Evolutionary conservation across 2,797 vertebrate species (phyloP), one percentile per base, ranked within the genome.

Genomic region (Synanceia verrucosa): DNA sequence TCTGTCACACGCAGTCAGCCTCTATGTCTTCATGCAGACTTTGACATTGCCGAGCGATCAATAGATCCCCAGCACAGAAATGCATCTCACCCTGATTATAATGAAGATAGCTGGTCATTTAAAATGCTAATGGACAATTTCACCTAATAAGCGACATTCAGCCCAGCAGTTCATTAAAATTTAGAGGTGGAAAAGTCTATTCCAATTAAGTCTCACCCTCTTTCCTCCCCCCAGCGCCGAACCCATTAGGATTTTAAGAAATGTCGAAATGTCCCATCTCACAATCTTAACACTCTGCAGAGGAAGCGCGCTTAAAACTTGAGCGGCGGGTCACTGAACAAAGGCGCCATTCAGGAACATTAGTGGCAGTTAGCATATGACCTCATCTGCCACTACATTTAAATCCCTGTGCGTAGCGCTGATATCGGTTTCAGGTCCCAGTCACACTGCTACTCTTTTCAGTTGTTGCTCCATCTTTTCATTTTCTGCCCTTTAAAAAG

Each of bases 111-210:
- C 86, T 43, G 84, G 84, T 91, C 87, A 89, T 93, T 93, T 93
- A 93, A 93, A 93, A 92, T 92, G 90, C 89, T 92, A 92, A 93
- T 93, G 84, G 90, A 0, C 84, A 86, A 90, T 92, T 92, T 91
- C 87, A 88, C 89, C 91, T 88, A 92, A 90, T 92, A 92, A 89
- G 82, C 91, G 88, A 91, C 89, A 92, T 92, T 89, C 81, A 87
- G 85, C 71, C 82, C 61, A 57, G 83, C 87, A 90, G 88, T 92
- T 92, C 92, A 94, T 94, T 93, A 93, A 89, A 94, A 93, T 92
- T 91, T 92, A 91, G 91, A 92, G 92, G 90, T 93, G 87, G 90
- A 92, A 93, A 93, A 93, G 89, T 91, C 88, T 89, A 89, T 91
- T 93, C 86, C 86, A 87, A 91, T 90, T 89, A 90, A 70, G 73